Evolutionary conservation across 2,113 vertebrate genomes (phyloP).

Genomic region (Euleptes europaea): DNA sequence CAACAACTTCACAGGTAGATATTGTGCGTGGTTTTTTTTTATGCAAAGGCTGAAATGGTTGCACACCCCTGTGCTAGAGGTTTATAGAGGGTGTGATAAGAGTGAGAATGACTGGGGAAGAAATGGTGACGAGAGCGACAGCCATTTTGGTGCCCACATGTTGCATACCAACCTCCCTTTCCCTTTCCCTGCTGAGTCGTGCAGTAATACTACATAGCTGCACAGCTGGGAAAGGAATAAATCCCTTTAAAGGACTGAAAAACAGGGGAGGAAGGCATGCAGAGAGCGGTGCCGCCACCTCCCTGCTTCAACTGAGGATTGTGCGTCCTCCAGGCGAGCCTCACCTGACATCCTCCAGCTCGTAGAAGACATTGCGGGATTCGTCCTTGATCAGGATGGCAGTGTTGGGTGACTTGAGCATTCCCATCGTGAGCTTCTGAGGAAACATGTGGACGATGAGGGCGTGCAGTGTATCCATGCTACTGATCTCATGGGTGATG

Average conservation of each 20-base stretch:
- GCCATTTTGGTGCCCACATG: no score
- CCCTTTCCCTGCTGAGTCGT: no score
- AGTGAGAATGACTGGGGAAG: not conserved
- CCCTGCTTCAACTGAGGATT: not conserved
- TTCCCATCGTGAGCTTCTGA: conserved; percentile 96
- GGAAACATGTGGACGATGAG: conserved; percentile 99
- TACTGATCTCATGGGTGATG: conserved; percentile 98
- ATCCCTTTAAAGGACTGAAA: no score
- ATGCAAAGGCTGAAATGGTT: no score
- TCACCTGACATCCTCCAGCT: conserved; percentile 93
- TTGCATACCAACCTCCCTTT: no score
- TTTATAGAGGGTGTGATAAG: not conserved
- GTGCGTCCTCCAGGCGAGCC: not conserved
- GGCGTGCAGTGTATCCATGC: conserved; percentile 96
- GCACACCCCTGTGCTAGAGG: not conserved
- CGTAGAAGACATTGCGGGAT: conserved; percentile 96
- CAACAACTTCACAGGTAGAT: no score
- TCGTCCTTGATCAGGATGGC: conserved; percentile 99
- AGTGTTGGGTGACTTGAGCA: conserved; percentile 97
- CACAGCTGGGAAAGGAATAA: no score
- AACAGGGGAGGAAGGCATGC: no score
- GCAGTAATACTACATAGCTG: no score
- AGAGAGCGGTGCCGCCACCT: no score
- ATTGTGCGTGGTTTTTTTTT: no score
- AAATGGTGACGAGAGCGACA: not conserved